These are phyloP conservation scores for Cotesia congregata DNA, from an alignment of 2,888 invertebrate genomes.

Conservation along the genomic window DNA sequence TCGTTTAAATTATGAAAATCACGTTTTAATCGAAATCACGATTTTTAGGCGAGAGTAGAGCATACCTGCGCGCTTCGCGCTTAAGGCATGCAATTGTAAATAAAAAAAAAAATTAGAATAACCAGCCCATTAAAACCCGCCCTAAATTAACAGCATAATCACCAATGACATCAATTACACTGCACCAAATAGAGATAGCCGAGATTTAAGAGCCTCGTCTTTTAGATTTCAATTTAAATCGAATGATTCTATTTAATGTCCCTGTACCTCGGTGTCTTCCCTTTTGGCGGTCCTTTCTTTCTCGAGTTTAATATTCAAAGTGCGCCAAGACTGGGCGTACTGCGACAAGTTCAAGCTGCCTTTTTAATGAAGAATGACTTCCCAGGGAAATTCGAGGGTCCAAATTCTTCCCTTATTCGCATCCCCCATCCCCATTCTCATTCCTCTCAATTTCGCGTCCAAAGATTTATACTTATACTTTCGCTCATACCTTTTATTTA, in stretches of 20 bases:
- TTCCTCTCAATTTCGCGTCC: neutral
- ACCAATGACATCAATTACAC: conserved; percentile 28
- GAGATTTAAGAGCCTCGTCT: conserved; percentile 32
- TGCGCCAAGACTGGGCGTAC: conserved; percentile 30
- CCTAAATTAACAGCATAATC: conserved; percentile 6
- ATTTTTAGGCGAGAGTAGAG: too few relatives aligned
- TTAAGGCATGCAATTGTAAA: too few relatives aligned
- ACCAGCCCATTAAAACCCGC: too few relatives aligned
- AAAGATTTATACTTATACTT: conserved; percentile 35
- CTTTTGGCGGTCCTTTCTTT: too few relatives aligned
- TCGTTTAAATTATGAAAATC: too few relatives aligned
- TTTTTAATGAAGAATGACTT: conserved; percentile 53
- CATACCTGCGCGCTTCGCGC: too few relatives aligned
- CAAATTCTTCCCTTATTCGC: neutral
- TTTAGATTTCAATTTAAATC: conserved; percentile 55
- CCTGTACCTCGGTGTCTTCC: conserved; percentile 35
- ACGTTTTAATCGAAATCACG: too few relatives aligned
- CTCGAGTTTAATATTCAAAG: conserved; percentile 39
- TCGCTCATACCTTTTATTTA: neutral
- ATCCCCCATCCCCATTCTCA: neutral
- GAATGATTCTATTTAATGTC: conserved; percentile 47
- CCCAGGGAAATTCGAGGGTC: conserved; percentile 11
- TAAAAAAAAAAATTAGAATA: too few relatives aligned
- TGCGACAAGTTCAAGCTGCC: conserved; percentile 37
- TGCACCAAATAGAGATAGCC: conserved; percentile 2